These are phyloP conservation scores for Cataglyphis cursor DNA, from an alignment of 2,888 invertebrate genomes.

Conservation along the genomic window DNA sequence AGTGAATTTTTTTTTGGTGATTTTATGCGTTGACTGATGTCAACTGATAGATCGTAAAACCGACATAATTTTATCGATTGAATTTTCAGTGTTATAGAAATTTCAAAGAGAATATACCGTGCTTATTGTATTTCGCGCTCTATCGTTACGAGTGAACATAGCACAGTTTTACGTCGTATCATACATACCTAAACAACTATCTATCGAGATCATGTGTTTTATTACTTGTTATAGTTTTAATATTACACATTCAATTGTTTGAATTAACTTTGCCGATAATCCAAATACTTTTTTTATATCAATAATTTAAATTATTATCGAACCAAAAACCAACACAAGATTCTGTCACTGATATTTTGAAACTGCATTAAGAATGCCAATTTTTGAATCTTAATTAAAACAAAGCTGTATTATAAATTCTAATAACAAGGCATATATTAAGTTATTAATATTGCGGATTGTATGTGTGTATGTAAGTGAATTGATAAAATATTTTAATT, in stretches of 20 bases:
- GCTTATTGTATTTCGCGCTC: background rate
- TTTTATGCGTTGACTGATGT: background rate
- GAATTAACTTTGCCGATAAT: background rate
- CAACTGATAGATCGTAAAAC: background rate
- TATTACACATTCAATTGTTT: background rate
- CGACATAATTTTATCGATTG: background rate
- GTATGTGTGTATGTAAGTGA: background rate
- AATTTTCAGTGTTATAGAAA: background rate
- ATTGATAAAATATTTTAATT: background rate
- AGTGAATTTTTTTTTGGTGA: conserved; percentile 18
- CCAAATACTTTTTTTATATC: background rate
- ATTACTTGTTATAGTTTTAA: background rate
- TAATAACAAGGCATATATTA: background rate
- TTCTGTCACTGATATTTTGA: background rate
- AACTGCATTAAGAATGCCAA: background rate
- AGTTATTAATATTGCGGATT: background rate
- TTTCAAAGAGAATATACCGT: background rate
- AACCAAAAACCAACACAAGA: conserved; percentile 1
- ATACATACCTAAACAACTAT: background rate
- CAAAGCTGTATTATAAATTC: background rate
- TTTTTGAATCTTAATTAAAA: background rate
- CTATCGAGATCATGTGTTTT: background rate
- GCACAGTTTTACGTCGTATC: background rate
- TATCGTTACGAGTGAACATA: background rate
- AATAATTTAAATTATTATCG: conserved; percentile 5